Percentiles rank a stretch among this genome's conserved stretches.
Evolutionary conservation across 2,797 vertebrate genomes (phyloP).

Genomic region (Pipistrellus nathusii): DNA sequence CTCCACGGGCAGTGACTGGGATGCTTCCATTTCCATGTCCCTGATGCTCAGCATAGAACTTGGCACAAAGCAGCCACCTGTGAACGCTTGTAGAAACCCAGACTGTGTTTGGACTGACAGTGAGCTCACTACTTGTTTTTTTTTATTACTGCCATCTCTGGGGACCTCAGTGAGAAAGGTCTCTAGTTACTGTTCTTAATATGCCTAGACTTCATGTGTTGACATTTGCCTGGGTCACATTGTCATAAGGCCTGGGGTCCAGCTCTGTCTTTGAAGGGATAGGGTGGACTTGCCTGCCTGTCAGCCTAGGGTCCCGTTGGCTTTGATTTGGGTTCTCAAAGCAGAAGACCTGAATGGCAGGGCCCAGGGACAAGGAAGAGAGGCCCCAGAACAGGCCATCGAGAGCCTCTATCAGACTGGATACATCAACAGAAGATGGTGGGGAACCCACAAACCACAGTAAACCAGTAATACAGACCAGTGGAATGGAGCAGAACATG

Average conservation of each 20-base stretch:
- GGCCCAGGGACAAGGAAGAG: not conserved
- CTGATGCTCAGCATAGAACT: not conserved
- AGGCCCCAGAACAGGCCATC: not conserved
- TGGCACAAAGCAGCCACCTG: conserved; percentile 7
- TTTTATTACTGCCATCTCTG: not conserved
- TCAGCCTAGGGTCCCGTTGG: not conserved
- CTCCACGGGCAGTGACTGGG: not conserved
- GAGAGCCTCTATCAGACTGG: not conserved
- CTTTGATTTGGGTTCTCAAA: conserved; percentile 34
- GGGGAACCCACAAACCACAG: not conserved
- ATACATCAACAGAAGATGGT: not conserved
- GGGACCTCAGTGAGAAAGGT: not conserved
- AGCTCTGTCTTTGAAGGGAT: not conserved
- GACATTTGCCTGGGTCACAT: not conserved
- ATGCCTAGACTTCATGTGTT: not conserved
- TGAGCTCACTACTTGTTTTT: not conserved
- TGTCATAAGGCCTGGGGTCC: not conserved
- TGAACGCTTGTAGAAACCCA: not conserved
- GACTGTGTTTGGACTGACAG: not conserved
- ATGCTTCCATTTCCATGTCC: not conserved
- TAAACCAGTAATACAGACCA: not conserved
- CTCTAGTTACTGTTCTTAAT: not conserved
- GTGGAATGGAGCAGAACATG: not conserved
- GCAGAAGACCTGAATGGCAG: not conserved
- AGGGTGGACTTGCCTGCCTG: not conserved